These are phyloP conservation scores for Sinocyclocheilus anshuiensis DNA, from an alignment of 2,113 vertebrate genomes.

Conservation along the genomic window DNA sequence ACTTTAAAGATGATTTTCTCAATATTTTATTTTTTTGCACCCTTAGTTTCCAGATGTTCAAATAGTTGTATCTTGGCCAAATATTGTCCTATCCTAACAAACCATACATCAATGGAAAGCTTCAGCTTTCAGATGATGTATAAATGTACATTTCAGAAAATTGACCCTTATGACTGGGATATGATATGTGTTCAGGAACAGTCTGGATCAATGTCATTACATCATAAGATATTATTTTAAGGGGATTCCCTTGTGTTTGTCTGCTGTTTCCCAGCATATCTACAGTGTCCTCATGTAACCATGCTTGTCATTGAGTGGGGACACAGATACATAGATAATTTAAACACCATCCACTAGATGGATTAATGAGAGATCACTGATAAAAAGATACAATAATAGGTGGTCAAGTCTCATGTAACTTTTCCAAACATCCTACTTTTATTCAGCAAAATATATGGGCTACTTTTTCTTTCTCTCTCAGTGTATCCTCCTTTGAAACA, in stretches of 20 bases:
- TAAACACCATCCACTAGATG: background rate
- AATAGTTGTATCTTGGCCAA: too few relatives aligned
- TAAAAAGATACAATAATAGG: too few relatives aligned
- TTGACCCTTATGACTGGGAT: too few relatives aligned
- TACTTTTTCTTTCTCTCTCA: background rate
- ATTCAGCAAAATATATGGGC: background rate
- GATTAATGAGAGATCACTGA: background rate
- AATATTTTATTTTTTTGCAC: too few relatives aligned
- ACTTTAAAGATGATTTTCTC: too few relatives aligned
- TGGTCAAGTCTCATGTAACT: background rate
- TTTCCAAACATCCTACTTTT: background rate
- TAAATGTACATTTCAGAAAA: too few relatives aligned
- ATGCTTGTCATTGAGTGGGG: too few relatives aligned
- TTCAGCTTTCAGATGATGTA: too few relatives aligned
- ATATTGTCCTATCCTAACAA: too few relatives aligned
- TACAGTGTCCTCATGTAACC: slow-evolving; percentile 19
- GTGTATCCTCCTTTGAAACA: background rate
- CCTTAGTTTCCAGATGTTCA: too few relatives aligned
- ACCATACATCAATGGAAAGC: too few relatives aligned
- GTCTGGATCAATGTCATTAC: slow-evolving; percentile 49
- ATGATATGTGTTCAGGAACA: slow-evolving; percentile 15
- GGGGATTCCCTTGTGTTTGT: slow-evolving; percentile 59
- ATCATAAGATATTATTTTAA: slow-evolving; percentile 57
- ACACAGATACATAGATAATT: background rate
- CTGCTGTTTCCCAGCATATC: background rate